Percentiles rank a stretch among this genome's conserved stretches.
phyloP scores from a whole-genome alignment of 2,797 vertebrate genomes.

The Pogoniulus pusillus region DNA sequence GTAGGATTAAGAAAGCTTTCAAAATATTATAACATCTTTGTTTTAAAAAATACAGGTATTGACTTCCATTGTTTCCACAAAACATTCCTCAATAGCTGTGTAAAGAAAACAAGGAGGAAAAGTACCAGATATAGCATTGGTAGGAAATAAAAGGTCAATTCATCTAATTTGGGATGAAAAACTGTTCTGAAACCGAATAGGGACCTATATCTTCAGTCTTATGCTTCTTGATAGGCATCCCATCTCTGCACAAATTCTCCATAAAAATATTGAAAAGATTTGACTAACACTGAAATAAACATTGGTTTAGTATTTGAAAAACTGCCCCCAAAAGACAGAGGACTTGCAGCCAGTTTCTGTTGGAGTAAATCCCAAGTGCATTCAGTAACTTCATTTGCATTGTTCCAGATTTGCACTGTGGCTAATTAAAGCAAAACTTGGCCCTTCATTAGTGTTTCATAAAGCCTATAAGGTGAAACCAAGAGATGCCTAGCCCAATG shows the following conservation, averaged over 20 bases:
- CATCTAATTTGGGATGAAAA: not conserved
- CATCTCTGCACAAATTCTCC: not conserved
- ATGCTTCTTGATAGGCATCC: not conserved
- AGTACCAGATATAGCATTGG: not conserved
- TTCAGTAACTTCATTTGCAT: not conserved
- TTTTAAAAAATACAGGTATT: not conserved
- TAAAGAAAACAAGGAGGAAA: not conserved
- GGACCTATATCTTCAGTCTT: not conserved
- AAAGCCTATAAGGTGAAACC: not conserved
- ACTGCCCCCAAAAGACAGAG: not conserved
- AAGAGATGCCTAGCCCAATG: not conserved
- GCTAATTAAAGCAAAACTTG: not conserved
- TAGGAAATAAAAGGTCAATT: not conserved
- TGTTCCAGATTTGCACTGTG: not conserved
- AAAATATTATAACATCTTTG: not conserved
- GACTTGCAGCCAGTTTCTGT: not conserved
- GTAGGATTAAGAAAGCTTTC: not conserved
- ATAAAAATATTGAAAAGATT: not conserved
- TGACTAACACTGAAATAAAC: not conserved
- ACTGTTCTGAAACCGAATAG: not conserved
- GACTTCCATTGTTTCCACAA: not conserved
- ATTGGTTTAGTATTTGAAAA: not conserved
- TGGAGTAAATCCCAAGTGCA: not conserved
- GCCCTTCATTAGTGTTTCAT: not conserved
- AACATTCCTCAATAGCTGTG: not conserved